Conservation (phyloP, 2,888 invertebrate species). For the Troides oblongomaculatus region DNA sequence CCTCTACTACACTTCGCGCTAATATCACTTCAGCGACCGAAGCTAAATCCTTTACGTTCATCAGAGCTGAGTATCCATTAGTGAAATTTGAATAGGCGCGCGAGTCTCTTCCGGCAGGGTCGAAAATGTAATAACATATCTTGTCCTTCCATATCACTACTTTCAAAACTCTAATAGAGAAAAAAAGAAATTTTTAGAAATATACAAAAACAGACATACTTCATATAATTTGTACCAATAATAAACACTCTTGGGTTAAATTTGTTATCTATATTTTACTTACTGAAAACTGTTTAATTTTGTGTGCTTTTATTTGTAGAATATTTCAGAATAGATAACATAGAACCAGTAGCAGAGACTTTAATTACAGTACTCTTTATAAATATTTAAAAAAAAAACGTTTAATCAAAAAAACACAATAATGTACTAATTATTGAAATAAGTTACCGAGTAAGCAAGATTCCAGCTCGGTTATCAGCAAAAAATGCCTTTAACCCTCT, state of each 20-base stretch:
- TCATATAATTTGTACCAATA: neutral
- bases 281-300: no score
- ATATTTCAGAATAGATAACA: no score
- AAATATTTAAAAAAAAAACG: no score
- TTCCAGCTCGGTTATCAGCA: constrained; percentile 71
- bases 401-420: neutral
- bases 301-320: no score
- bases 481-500: constrained; percentile 80
- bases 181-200: constrained; percentile 4
- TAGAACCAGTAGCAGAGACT: no score
- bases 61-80: constrained; percentile 78
- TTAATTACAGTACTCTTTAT: no score
- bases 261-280: no score
- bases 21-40: constrained; percentile 74
- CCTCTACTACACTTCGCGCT: constrained; percentile 67
- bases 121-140: constrained; percentile 82
- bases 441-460: constrained; percentile 66
- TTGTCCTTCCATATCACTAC: constrained; percentile 81
- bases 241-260: no score
- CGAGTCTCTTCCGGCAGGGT: constrained; percentile 79
- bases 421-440: constrained; percentile 1
- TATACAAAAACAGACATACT: neutral
- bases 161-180: constrained; percentile 58
- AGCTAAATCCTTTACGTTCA: constrained; percentile 76
- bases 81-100: constrained; percentile 72